phyloP scores from a whole-genome alignment of 2,113 vertebrate genomes.

The Cephalopholis sonnerati region DNA sequence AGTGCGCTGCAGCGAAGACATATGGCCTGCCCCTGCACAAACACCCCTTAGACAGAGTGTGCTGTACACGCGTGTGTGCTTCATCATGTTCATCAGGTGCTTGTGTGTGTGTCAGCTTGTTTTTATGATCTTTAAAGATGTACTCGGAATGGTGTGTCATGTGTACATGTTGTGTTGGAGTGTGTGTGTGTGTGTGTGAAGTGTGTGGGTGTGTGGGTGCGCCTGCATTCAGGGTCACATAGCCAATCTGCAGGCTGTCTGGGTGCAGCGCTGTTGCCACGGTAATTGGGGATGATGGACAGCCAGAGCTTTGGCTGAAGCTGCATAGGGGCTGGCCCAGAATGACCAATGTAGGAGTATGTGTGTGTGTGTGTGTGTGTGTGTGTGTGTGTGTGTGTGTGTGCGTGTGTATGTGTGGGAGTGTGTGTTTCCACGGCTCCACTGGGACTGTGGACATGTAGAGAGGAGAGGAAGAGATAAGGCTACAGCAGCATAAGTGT shows the following conservation, averaged over 20 bases:
- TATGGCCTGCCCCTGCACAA: constrained; percentile 66
- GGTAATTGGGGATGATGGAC: constrained; percentile 85
- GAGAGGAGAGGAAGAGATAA: constrained; percentile 61
- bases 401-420: constrained; percentile 17
- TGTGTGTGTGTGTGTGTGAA: constrained; percentile 38
- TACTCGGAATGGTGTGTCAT: constrained; percentile 1
- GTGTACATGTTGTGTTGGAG: constrained; percentile 22
- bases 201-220: constrained; percentile 53
- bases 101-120: constrained; percentile 16
- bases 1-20: constrained; percentile 59
- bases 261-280: constrained; percentile 81
- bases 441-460: constrained; percentile 57
- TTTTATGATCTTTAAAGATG: constrained; percentile 49
- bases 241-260: constrained; percentile 83
- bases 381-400: constrained; percentile 56
- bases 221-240: constrained; percentile 76
- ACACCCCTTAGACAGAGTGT: constrained; percentile 24
- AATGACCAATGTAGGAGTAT: constrained; percentile 73
- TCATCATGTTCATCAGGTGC: neutral
- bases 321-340: constrained; percentile 76
- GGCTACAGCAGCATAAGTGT: constrained; percentile 59
- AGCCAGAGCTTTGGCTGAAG: constrained; percentile 76
- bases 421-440: constrained; percentile 58
- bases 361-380: constrained; percentile 58
- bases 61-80: neutral